These are phyloP conservation scores for Latrodectus elegans DNA, from an alignment of 2,888 invertebrate species.

Conservation along the genomic window DNA sequence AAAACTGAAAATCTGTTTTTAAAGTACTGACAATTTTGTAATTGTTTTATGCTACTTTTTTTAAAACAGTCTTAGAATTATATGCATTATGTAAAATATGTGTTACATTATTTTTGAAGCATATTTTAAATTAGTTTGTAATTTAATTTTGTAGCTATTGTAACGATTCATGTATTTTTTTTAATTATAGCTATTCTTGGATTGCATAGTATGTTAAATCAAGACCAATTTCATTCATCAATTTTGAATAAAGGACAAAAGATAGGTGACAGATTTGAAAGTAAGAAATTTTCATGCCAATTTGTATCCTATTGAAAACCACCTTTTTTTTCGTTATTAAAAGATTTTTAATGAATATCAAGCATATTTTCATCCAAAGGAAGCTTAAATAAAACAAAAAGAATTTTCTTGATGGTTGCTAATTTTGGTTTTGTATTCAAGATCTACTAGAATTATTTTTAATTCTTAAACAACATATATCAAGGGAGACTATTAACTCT, in stretches of 20 bases:
- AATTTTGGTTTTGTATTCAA: too few relatives aligned
- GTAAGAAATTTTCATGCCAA: conserved; percentile 52
- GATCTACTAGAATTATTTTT: too few relatives aligned
- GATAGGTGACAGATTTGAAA: conserved; percentile 72
- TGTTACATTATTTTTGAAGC: background rate
- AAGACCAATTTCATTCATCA: conserved; percentile 99
- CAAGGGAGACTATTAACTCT: too few relatives aligned
- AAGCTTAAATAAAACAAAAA: too few relatives aligned
- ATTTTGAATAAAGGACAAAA: conserved; percentile 85
- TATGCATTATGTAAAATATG: background rate
- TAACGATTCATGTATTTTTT: background rate
- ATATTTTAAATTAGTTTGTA: background rate
- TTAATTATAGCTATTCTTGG: conserved; percentile 90
- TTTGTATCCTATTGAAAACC: too few relatives aligned
- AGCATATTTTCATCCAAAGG: too few relatives aligned
- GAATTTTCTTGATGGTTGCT: too few relatives aligned
- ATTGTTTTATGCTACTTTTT: background rate
- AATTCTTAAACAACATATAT: too few relatives aligned
- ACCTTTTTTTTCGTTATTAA: too few relatives aligned
- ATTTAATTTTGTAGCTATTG: background rate
- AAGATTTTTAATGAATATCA: too few relatives aligned
- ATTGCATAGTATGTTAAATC: conserved; percentile 99
- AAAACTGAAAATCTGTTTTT: too few relatives aligned
- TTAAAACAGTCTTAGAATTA: background rate
- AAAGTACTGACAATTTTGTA: too few relatives aligned